Evolutionary conservation across 2,888 invertebrate genomes (phyloP), one percentile per base, ranked within the genome.

Genomic region (Desoria tigrina): DNA sequence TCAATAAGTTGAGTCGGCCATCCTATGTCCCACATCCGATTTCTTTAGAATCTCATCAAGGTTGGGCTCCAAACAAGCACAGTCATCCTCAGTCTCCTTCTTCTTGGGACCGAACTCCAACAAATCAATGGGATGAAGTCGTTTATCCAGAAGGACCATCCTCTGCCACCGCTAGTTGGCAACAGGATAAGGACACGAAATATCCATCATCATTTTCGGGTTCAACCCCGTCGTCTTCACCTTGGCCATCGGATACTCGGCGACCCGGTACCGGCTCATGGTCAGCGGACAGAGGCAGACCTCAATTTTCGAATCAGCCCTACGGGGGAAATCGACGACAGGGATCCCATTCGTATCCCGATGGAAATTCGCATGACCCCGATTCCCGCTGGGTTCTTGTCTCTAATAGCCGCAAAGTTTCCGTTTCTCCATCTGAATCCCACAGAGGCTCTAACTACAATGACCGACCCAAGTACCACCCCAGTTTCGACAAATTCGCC

Each of bases 81-180:
- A 56, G 26, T 18, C 23, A 16, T 11, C 39, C 3, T 6, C 51
- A 16, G n/a, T 45, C 45, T 6, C 16, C 45, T 16, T 45, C n/a
- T 6, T 16, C 16, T 26, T 60, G 63, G 55, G 63, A 50, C 56
- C 37, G 42, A 53, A 18, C 42, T 26, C 21, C 51, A 18, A 42
- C 61, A 18, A 53, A 60, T 50, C 39, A 69, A 23, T 76, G 76
- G 76, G 66, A 67, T 55, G 74, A 76, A 27, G 65, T 76, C 9
- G 70, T 76, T 50, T 76, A 76, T 37, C 76, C 76, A 9, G 71
- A 73, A 37, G 71, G 67, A 21, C 74, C 73, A 37, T 24, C 62
- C 0, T 74, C 74, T 23, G 76, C 76, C 9, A 74, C 76, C 2
- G 73, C 71, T 11, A 74, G 74, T 60, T 76, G 76, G 76, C 73